phyloP scores from a whole-genome alignment of 1,140 invertebrate genomes.

The Dendroctonus valens region DNA sequence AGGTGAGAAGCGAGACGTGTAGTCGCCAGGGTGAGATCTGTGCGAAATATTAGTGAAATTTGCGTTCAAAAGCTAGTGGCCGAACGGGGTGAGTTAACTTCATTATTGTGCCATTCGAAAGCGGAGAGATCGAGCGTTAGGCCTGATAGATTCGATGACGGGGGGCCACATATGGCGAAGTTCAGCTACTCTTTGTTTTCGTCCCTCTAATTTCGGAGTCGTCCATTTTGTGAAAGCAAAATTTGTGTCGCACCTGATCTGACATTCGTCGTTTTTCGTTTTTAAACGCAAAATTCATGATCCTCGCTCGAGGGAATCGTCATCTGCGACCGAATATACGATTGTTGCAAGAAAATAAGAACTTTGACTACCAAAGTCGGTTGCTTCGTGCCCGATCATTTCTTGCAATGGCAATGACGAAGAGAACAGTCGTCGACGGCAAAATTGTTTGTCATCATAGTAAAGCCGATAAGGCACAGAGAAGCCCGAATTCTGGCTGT shows the following conservation, averaged over 20 bases:
- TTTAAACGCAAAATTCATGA: constrained; percentile 41
- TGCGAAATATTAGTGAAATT: constrained; percentile 32
- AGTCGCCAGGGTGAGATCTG: constrained; percentile 19
- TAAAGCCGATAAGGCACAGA: constrained; percentile 14
- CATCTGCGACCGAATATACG: constrained; percentile 15
- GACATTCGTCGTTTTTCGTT: constrained; percentile 34
- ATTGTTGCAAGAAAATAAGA: constrained; percentile 16
- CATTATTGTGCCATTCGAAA: constrained; percentile 32
- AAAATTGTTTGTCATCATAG: constrained; percentile 25
- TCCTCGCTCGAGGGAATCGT: constrained; percentile 37
- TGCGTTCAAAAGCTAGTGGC: constrained; percentile 37
- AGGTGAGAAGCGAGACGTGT: too few relatives aligned
- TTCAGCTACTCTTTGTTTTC: constrained; percentile 37
- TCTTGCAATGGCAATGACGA: constrained; percentile 36
- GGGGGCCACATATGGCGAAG: constrained; percentile 38
- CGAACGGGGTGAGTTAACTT: constrained; percentile 26
- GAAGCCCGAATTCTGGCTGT: constrained; percentile 15
- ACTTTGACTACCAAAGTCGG: constrained; percentile 18
- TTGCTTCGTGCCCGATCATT: constrained; percentile 24
- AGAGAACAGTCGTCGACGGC: constrained; percentile 30
- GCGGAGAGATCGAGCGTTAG: constrained; percentile 1
- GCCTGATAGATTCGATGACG: constrained; percentile 2
- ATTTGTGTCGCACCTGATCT: constrained; percentile 35
- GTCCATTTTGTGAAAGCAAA: constrained; percentile 48
- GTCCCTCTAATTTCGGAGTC: constrained; percentile 29